phyloP scores from a whole-genome alignment of 2,888 invertebrate genomes.

The Smittia aterrima region DNA sequence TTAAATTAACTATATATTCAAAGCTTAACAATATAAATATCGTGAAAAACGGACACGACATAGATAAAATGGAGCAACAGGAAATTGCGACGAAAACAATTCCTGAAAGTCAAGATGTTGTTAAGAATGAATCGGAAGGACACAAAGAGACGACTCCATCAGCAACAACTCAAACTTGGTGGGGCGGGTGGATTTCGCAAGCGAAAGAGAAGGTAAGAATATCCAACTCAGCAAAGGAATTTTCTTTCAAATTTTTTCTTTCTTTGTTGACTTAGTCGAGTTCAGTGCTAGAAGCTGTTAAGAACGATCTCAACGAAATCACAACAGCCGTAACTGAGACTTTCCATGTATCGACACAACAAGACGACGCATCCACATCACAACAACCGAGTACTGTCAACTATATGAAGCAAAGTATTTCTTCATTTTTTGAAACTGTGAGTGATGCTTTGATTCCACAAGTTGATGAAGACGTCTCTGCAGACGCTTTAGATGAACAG shows the following conservation, averaged over 20 bases:
- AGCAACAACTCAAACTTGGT: neutral
- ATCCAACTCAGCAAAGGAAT: neutral
- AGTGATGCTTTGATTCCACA: slow-evolving; percentile 67
- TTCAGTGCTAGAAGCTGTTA: slow-evolving; percentile 73
- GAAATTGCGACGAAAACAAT: slow-evolving; percentile 32
- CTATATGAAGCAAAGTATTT: slow-evolving; percentile 62
- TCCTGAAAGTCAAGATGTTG: no score
- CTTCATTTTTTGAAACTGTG: slow-evolving; percentile 65
- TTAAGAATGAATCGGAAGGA: neutral
- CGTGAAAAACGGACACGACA: no score
- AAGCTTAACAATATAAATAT: no score
- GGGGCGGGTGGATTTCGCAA: slow-evolving; percentile 33
- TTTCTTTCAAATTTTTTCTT: neutral
- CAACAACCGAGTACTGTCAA: slow-evolving; percentile 65
- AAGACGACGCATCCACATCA: slow-evolving; percentile 61
- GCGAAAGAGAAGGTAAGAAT: slow-evolving; percentile 33
- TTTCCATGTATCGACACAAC: slow-evolving; percentile 59
- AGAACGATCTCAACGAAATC: slow-evolving; percentile 72
- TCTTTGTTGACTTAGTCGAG: slow-evolving; percentile 57
- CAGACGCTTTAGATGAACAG: slow-evolving; percentile 68
- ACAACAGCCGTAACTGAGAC: slow-evolving; percentile 70
- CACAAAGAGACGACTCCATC: neutral
- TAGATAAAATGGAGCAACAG: slow-evolving; percentile 30
- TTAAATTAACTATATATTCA: no score
- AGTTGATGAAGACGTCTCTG: slow-evolving; percentile 66